phyloP scores from a whole-genome alignment of 2,113 vertebrate genomes.

The Hydropotes inermis region DNA sequence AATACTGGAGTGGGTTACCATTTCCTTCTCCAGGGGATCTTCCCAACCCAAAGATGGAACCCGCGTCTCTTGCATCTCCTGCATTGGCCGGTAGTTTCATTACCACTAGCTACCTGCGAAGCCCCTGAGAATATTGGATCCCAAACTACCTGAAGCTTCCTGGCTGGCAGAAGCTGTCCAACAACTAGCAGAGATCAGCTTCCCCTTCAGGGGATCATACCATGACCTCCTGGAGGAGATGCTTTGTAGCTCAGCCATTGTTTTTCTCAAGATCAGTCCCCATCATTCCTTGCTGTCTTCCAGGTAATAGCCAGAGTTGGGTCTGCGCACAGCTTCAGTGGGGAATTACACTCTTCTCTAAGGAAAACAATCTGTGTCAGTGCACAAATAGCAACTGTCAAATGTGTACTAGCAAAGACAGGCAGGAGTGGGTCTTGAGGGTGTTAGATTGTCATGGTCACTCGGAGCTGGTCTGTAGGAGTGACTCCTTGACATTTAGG shows the following conservation, averaged over 20 bases:
- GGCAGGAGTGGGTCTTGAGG: no score
- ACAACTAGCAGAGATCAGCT: neutral
- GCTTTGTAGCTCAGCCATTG: neutral
- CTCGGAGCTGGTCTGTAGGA: neutral
- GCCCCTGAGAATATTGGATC: neutral
- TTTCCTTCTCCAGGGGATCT: neutral
- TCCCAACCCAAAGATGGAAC: neutral
- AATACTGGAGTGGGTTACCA: neutral
- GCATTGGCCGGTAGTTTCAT: neutral
- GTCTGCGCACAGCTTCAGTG: neutral
- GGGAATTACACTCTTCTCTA: neutral
- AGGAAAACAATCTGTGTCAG: neutral
- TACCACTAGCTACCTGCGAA: neutral
- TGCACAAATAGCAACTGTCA: neutral
- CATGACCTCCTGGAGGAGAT: neutral
- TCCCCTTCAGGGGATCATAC: neutral
- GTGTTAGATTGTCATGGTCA: neutral
- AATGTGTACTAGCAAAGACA: neutral
- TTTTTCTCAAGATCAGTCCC: neutral
- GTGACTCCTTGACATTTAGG: neutral
- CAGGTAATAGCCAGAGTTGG: neutral
- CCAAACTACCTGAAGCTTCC: neutral
- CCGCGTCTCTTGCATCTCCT: neutral
- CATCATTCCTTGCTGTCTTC: neutral
- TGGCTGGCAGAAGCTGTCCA: neutral